phyloP scores from a whole-genome alignment of 2,797 vertebrate species.

The Margarornis squamiger region DNA sequence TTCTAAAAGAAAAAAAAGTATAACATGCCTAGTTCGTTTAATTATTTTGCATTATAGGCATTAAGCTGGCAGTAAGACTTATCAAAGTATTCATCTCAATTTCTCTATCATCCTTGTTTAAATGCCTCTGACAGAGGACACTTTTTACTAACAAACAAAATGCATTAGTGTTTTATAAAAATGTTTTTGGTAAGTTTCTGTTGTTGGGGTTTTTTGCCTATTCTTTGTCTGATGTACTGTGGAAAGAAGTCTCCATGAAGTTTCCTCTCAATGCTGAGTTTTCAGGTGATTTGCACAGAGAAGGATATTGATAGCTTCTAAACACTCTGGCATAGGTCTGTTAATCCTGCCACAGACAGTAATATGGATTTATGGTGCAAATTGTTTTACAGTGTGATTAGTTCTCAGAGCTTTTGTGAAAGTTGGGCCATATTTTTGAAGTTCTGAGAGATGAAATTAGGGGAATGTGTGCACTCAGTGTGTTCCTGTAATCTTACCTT shows the following conservation, averaged over 20 bases:
- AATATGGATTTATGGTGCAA: neutral
- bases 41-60: neutral
- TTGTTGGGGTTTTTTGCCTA: accelerated
- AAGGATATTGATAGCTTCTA: neutral
- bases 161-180: neutral
- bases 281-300: neutral
- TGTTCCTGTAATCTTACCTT: neutral
- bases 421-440: neutral
- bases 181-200: neutral
- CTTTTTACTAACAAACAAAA: neutral
- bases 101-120: neutral
- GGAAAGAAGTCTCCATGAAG: neutral
- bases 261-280: neutral
- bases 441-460: neutral
- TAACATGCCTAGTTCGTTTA: neutral
- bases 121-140: neutral
- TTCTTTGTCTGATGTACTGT: neutral
- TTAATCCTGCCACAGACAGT: neutral
- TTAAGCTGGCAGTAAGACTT: neutral
- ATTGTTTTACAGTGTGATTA: neutral
- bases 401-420: neutral
- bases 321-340: neutral
- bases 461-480: neutral
- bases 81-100: neutral
- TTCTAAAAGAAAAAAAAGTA: neutral